These are phyloP conservation scores for Pituophis catenifer DNA, from an alignment of 2,113 vertebrate genomes.

Conservation along the genomic window DNA sequence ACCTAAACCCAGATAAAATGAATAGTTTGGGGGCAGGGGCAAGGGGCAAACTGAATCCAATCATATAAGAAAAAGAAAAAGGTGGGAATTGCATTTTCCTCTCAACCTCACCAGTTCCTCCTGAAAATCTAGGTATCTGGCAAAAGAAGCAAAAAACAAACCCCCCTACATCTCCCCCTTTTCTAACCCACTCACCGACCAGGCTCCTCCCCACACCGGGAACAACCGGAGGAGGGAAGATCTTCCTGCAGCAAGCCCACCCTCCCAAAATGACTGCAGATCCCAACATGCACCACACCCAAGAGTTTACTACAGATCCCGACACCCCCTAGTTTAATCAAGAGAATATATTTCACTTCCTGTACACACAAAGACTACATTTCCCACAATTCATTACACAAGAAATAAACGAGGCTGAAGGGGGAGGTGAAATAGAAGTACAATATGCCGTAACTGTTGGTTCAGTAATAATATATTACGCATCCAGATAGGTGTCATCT, in stretches of 20 bases:
- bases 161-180: neutral
- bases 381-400: neutral
- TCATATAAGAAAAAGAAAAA: no score
- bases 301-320: neutral
- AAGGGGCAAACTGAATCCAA: neutral
- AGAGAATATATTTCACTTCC: neutral
- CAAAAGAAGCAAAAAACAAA: neutral
- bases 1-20: neutral
- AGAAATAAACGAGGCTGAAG: neutral
- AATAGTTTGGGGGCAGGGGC: neutral
- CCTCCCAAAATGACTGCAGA: slow-evolving; percentile 13
- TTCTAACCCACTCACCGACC: slow-evolving; percentile 20
- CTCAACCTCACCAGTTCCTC: neutral
- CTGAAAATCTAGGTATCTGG: neutral
- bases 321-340: rapidly evolving
- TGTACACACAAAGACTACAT: neutral
- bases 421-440: neutral
- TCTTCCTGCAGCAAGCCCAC: neutral
- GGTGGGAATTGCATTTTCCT: neutral
- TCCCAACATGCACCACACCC: neutral
- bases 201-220: slow-evolving; percentile 24
- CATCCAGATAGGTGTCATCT: neutral
- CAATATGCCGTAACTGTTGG: neutral
- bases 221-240: slow-evolving; percentile 9
- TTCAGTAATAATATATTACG: neutral